phyloP scores from a whole-genome alignment of 2,113 vertebrate genomes.

The Passer domesticus region DNA sequence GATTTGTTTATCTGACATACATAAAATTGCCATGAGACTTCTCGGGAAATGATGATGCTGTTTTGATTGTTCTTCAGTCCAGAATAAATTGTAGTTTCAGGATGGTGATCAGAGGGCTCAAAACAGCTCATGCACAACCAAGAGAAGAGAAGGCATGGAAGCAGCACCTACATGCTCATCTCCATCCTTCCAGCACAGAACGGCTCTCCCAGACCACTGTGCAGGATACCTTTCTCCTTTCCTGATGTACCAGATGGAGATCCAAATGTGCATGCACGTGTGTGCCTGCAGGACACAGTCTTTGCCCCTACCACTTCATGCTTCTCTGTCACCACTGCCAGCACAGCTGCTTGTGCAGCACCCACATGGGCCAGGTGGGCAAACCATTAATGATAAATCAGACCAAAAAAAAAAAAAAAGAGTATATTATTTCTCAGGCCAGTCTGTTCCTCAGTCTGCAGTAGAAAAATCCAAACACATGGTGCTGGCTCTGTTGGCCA shows the following conservation, averaged over 20 bases:
- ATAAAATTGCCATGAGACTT: neutral
- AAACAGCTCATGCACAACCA: neutral
- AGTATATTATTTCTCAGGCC: neutral
- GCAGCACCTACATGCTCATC: neutral
- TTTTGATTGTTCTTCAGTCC: neutral
- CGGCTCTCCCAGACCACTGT: neutral
- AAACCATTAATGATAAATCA: neutral
- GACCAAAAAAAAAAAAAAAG: neutral
- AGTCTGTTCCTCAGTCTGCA: neutral
- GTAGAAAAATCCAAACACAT: neutral
- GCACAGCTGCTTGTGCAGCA: accelerated
- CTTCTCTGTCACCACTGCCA: neutral
- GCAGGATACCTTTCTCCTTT: neutral
- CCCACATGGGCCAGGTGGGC: neutral
- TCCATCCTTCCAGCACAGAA: neutral
- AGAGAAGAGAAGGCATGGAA: neutral
- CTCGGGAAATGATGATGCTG: neutral
- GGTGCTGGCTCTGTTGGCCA: accelerated
- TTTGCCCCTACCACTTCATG: neutral
- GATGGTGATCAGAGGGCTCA: neutral
- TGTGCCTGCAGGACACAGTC: neutral
- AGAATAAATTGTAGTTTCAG: neutral
- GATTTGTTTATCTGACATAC: neutral
- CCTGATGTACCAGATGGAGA: neutral
- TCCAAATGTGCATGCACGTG: neutral